Conservation (phyloP, 2,797 vertebrate species). For the Poeciliopsis paucimaculata region DNA sequence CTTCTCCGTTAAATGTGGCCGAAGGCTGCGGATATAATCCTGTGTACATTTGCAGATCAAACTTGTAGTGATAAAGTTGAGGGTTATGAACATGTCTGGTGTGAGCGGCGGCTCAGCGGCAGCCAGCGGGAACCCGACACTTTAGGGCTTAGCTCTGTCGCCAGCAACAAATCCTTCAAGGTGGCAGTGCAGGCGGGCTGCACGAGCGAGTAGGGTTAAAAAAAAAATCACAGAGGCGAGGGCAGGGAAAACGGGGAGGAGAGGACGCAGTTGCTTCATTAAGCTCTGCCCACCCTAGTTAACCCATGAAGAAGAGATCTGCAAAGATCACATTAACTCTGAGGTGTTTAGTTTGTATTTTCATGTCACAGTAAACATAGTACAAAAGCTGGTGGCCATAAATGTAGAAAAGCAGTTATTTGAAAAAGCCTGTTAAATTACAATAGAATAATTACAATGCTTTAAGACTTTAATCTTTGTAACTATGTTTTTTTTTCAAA, state of each 20-base stretch:
- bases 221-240: conserved; percentile 31
- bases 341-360: conserved; percentile 15
- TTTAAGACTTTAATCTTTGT: no score
- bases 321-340: conserved; percentile 9
- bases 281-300: conserved; percentile 67
- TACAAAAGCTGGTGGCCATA: conserved; percentile 42
- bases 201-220: conserved; percentile 18
- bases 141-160: conserved; percentile 71
- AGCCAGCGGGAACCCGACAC: conserved; percentile 66
- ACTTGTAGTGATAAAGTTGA: conserved; percentile 73
- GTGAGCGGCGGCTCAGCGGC: conserved; percentile 63
- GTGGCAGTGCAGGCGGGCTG: conserved; percentile 63
- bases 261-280: conserved; percentile 53
- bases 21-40: conserved; percentile 71
- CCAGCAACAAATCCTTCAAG: conserved; percentile 75
- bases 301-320: conserved; percentile 53
- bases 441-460: no score
- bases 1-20: conserved; percentile 62
- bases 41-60: conserved; percentile 73
- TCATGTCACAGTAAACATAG: conserved; percentile 31
- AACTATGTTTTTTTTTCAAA: no score
- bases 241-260: conserved; percentile 10
- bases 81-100: conserved; percentile 73
- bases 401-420: conserved; percentile 6
- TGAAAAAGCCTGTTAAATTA: no score